A percentile compares a stretch with the other conserved stretches of the same genome.
phyloP scores from a whole-genome alignment of 2,888 invertebrate species.

The Galerucella calmariensis region DNA sequence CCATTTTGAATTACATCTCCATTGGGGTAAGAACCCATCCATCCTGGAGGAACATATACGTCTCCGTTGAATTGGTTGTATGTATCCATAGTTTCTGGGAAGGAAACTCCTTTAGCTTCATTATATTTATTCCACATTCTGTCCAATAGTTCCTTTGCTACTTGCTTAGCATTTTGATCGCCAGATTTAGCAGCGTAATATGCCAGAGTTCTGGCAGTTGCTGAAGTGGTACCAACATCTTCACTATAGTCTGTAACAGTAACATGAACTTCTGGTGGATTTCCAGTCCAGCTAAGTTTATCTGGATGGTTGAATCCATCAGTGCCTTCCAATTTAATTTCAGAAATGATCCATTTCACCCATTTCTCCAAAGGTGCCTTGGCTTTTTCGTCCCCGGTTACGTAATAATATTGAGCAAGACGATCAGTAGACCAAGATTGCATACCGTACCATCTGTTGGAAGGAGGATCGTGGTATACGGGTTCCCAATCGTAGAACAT shows the following conservation, averaged over 20 bases:
- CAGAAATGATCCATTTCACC: conserved; percentile 47
- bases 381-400: conserved; percentile 45
- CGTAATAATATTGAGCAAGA: conserved; percentile 52
- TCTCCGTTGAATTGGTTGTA: conserved; percentile 48
- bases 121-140: conserved; percentile 44
- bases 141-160: conserved; percentile 48
- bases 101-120: conserved; percentile 45
- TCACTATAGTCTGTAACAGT: conserved; percentile 40
- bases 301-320: conserved; percentile 46
- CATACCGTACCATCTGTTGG: conserved; percentile 54
- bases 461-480: conserved; percentile 52
- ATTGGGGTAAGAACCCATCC: conserved; percentile 49
- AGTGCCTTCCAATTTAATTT: conserved; percentile 39
- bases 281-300: conserved; percentile 46
- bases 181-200: conserved; percentile 51
- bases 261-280: conserved; percentile 48
- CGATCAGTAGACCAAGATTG: conserved; percentile 51
- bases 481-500: conserved; percentile 54
- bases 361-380: conserved; percentile 48
- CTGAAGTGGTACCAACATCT: conserved; percentile 50
- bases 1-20: conserved; percentile 47
- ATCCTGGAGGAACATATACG: conserved; percentile 50
- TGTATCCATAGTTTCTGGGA: conserved; percentile 46
- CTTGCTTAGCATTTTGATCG: conserved; percentile 42
- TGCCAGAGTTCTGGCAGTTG: conserved; percentile 48